Base-by-base conservation (phyloP, 2,888 invertebrate genomes). In the Diaprepes abbreviatus region DNA sequence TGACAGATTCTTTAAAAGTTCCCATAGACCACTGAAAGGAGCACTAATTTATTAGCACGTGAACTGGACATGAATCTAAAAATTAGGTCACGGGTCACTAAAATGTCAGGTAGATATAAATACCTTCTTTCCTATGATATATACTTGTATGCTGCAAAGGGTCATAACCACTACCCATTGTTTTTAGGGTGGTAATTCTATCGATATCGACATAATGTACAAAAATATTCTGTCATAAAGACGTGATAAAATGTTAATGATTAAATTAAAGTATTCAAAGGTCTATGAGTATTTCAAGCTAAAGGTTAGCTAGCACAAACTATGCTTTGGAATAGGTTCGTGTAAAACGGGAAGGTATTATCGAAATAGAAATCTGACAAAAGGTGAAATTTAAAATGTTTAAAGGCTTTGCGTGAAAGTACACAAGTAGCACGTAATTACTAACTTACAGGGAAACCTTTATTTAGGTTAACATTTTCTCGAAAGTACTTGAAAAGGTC, bases 131-230 rank as follows among this genome's bases (percentile, higher is more conserved):
- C 33, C 78, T 86, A 72, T 86, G 87, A 80, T 91, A 91, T 82
- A 91, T 91, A 81, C 89, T 88, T 33, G 90, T 89, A 79, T 91
- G 90, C 55, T 82, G 79, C 54, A 83, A 74, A 59, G 82, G 82
- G 75, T 83, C 83, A 71, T 77, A 78, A 48, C 75, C 76, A 5
- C 17, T 50, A 66, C 68, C 57, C 54, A 73, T 73, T 36, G 54
- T 72, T 28, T 52, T 66, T 73, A 14, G 12, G 9, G 24, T 21
- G 40, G 52, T 16, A 28, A 21, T 28, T 24, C 12, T 17, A 17
- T 16, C 14, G 19, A 17, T 36, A 54, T 35, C 2, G 21, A n/a
- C 35, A 19, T 55, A 21, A 19, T 55, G 3, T n/a, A 16, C 33
- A 52, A n/a, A 35, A 17, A 19, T 35, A 21, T 3, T n/a, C 24